Percentiles rank a stretch among this genome's conserved stretches.
Conservation (phyloP, 1,140 invertebrate species). For the Drosophila tani region DNA sequence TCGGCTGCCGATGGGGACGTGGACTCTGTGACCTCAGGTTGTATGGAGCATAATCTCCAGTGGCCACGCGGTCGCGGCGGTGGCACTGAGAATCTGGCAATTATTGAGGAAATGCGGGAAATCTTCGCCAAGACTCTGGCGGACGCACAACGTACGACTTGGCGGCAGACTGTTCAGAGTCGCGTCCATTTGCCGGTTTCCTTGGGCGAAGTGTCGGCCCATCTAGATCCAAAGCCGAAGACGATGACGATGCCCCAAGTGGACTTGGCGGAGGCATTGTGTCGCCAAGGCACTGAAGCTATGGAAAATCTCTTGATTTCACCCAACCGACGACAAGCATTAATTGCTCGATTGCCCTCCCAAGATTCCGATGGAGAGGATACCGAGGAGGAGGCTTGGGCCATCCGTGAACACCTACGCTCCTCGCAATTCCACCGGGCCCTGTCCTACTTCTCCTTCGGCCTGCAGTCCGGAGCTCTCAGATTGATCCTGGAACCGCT, state of each 20-base stretch:
- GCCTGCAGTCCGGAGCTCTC: conserved; percentile 96
- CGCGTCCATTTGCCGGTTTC: background rate
- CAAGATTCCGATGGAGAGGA: background rate
- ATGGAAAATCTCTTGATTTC: conserved; percentile 1
- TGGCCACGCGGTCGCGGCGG: conserved; percentile 9
- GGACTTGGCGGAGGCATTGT: background rate
- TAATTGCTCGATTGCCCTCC: conserved; percentile 6
- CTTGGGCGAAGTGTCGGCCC: background rate
- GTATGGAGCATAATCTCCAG: background rate
- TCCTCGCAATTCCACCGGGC: conserved; percentile 96
- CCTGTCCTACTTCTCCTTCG: conserved; percentile 95
- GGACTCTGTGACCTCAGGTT: background rate
- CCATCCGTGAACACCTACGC: conserved; percentile 88
- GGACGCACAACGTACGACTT: no score
- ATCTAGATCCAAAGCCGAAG: background rate
- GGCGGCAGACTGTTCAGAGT: background rate
- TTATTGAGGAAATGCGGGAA: background rate
- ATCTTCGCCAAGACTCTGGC: background rate
- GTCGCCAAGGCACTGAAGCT: background rate
- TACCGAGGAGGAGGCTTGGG: no score
- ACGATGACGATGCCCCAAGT: no score
- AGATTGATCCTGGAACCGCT: conserved; percentile 97
- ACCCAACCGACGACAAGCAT: background rate
- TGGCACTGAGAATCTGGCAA: background rate
- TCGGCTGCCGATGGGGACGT: conserved; percentile 14